These are phyloP conservation scores for Pagrus major DNA, from an alignment of 2,113 vertebrate species.

Conservation along the genomic window DNA sequence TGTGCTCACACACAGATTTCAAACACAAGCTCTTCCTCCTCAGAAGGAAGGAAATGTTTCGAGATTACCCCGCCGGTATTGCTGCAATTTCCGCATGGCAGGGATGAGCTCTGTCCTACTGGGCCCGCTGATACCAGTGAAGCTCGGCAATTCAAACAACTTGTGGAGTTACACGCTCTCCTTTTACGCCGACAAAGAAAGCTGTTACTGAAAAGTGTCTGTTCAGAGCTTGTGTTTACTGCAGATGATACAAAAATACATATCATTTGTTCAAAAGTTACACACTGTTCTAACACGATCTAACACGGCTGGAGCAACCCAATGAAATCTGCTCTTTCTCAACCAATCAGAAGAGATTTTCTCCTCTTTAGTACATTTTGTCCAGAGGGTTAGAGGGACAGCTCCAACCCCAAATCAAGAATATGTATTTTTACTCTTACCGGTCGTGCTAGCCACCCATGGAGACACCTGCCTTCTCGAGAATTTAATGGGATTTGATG, in stretches of 20 bases:
- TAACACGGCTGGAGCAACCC: background rate
- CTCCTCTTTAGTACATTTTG: background rate
- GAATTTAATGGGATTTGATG: too few relatives aligned
- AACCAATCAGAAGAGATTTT: background rate
- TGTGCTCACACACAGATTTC: conserved; percentile 14
- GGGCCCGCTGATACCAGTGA: conserved; percentile 26
- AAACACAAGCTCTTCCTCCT: conserved; percentile 18
- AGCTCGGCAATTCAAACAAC: conserved; percentile 5
- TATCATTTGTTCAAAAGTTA: background rate
- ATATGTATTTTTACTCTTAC: too few relatives aligned
- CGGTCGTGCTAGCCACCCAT: too few relatives aligned
- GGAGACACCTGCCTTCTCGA: too few relatives aligned
- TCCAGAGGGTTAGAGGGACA: conserved; percentile 17
- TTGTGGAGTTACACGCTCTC: background rate
- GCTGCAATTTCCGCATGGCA: conserved; percentile 28
- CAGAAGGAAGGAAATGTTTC: conserved; percentile 12
- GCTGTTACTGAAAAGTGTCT: background rate
- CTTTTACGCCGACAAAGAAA: background rate
- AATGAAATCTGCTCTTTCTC: background rate
- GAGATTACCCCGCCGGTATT: conserved; percentile 35
- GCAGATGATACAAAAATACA: background rate
- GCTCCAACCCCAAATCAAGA: too few relatives aligned
- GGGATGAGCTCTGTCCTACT: conserved; percentile 25
- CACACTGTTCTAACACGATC: background rate
- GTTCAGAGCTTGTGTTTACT: background rate